Conservation (phyloP, 2,797 vertebrate species). For the Gymnoscopelus braueri region DNA sequence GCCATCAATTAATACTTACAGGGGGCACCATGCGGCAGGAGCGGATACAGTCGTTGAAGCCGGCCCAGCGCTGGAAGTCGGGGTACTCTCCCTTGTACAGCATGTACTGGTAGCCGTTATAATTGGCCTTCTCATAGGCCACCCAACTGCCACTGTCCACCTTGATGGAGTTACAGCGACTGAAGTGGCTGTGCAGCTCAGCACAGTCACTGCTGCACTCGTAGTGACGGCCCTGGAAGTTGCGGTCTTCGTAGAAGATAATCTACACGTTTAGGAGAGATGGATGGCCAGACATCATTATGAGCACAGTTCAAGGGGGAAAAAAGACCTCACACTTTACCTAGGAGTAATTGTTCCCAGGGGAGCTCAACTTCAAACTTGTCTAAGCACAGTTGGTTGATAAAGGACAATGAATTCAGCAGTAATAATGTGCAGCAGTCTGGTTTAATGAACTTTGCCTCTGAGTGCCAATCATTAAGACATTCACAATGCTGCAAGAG, state of each 20-base stretch:
- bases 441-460: no score
- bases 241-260: slow-evolving; percentile 82
- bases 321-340: no score
- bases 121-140: slow-evolving; percentile 83
- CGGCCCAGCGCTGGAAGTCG: slow-evolving; percentile 82
- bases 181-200: slow-evolving; percentile 80
- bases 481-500: no score
- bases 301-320: no score
- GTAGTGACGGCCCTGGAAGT: slow-evolving; percentile 82
- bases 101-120: slow-evolving; percentile 83
- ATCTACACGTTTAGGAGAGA: slow-evolving; percentile 63
- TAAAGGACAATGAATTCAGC: no score
- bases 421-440: no score
- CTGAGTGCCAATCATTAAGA: no score
- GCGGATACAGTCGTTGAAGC: slow-evolving; percentile 85
- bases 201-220: slow-evolving; percentile 79
- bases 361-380: no score
- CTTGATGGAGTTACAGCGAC: slow-evolving; percentile 83
- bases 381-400: no score
- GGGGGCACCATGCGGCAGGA: slow-evolving; percentile 84
- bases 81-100: slow-evolving; percentile 83
- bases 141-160: slow-evolving; percentile 82
- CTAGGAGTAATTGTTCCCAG: no score
- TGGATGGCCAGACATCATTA: neutral
- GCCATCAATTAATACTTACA: slow-evolving; percentile 65